Base-by-base conservation (phyloP, 2,797 vertebrate genomes). In the Thaleichthys pacificus region DNA sequence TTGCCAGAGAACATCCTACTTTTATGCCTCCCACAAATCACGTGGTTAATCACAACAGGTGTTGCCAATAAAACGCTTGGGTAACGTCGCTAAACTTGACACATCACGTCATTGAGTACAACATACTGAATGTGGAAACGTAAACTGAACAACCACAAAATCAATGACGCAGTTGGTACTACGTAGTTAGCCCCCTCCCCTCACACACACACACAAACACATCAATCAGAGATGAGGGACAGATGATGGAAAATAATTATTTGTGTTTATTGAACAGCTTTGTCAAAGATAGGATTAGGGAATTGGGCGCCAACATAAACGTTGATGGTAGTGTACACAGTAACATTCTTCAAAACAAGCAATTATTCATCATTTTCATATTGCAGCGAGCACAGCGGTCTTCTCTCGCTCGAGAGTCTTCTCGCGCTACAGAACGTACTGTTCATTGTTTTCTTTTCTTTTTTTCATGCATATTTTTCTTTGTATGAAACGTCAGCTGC, bases 391-490 rank as follows among this genome's bases (percentile, higher is more conserved):
- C 56, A 28, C 57, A 66, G 51, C 54, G 19, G 19, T 68, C 3
- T 56, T 68, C 8, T 68, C 8, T 24, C n/a, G 61, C 28, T 28
- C 28, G 28, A 28, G 14, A 30, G 19, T 57, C 6, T 56, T 56
- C 8, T 68, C 8, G 11, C n/a, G 61, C 42, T 32, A 35, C 24
- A 61, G 61, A 49, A 57, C 38, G n/a, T 56, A 49, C 66, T 32
- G 28, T 67, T 42, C 66, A 38, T 38, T 54, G 62, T 80, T 77
- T 80, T 76, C 14, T 47, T 79, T 35, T 76, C 69, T 30, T 78
- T 79, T 87, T 65, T 61, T 85, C 91, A 92, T 94, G 92, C 92
- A 93, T 84, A 64, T 74, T 76, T 84, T 83, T 73, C 79, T 66
- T 78, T 65, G 35, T 85, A 76, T 84, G 11, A 87, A 86, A 84